These are phyloP conservation scores for Lates calcarifer DNA, from an alignment of 2,113 vertebrate species.

Conservation along the genomic window DNA sequence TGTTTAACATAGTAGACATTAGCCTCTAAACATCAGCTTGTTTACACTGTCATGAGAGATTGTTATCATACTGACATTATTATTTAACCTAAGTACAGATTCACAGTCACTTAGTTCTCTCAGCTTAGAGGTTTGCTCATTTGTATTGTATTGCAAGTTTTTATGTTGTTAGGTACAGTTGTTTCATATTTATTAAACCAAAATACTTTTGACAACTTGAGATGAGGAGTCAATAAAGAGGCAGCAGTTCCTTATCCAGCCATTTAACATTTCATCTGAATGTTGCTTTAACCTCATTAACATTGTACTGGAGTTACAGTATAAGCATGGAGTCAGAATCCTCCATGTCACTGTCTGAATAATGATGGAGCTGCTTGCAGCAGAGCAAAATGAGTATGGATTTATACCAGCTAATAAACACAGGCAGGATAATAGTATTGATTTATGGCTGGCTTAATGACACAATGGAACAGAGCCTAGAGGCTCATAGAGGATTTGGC, in stretches of 20 bases:
- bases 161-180: not conserved
- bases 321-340: not conserved
- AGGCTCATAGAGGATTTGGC: constrained; percentile 47
- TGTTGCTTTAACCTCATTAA: constrained; percentile 42
- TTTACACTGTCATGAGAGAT: too few relatives aligned
- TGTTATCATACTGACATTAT: too few relatives aligned
- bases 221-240: constrained; percentile 5
- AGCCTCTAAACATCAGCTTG: too few relatives aligned
- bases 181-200: constrained; percentile 20
- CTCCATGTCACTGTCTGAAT: constrained; percentile 37
- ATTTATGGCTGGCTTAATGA: constrained; percentile 64
- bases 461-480: constrained; percentile 56
- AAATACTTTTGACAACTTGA: constrained; percentile 16
- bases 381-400: constrained; percentile 59
- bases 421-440: constrained; percentile 60
- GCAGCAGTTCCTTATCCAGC: not conserved
- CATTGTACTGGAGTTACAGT: constrained; percentile 20
- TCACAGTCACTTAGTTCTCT: too few relatives aligned
- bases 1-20: too few relatives aligned
- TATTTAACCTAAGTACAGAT: too few relatives aligned
- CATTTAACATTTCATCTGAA: constrained; percentile 8
- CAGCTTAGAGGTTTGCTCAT: too few relatives aligned
- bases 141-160: not conserved
- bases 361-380: constrained; percentile 45
- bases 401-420: constrained; percentile 69